These are phyloP conservation scores for Phaethon lepturus DNA, from an alignment of 2,113 vertebrate species.

Conservation along the genomic window DNA sequence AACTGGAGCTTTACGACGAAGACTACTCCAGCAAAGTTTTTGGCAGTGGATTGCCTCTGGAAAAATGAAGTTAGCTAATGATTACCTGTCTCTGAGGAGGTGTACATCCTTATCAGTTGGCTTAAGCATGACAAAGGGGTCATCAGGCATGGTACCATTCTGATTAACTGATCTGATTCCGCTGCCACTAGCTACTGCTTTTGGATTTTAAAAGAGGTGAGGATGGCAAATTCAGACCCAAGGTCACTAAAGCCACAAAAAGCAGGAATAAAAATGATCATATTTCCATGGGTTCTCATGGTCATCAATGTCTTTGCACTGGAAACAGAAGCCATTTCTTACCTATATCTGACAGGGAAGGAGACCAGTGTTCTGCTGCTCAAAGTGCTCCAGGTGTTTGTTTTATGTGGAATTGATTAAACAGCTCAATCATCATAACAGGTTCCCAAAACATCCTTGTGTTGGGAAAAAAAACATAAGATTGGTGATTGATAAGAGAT, in stretches of 20 bases:
- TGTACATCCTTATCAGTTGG: not conserved
- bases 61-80: conserved; percentile 5
- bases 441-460: not conserved
- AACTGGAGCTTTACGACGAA: not conserved
- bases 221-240: not conserved
- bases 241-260: not conserved
- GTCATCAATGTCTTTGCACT: not conserved
- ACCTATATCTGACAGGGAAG: not conserved
- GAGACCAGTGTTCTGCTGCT: not conserved
- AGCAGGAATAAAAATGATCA: not conserved
- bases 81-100: not conserved
- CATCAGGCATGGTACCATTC: not conserved
- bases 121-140: not conserved
- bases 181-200: not conserved
- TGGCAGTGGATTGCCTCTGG: not conserved
- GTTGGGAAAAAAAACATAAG: not conserved
- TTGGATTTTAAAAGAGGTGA: not conserved
- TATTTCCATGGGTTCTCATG: not conserved
- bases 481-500: not conserved
- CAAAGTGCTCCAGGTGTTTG: not conserved
- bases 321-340: not conserved
- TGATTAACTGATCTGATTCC: not conserved
- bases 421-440: not conserved
- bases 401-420: not conserved
- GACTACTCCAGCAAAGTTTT: not conserved